Base-by-base conservation (phyloP, 1,140 invertebrate genomes). In the Chlorops oryzae region DNA sequence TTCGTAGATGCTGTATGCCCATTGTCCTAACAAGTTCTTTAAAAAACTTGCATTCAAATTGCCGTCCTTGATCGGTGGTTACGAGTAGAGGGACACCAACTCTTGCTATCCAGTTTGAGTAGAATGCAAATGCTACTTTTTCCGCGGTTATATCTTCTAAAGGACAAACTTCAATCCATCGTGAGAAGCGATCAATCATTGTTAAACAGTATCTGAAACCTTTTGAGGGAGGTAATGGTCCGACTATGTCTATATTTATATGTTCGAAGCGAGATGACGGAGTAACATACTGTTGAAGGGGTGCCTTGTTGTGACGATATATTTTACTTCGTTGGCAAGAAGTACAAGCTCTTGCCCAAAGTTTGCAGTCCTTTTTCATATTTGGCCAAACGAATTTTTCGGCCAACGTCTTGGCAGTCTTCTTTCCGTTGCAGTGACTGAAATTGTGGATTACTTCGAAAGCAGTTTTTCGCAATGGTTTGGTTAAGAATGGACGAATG, bases 11-110 rank as follows among this genome's bases (percentile, higher is more conserved):
- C 21, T 54, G 40, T 10, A 54, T 51, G 2, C 66, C 62, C 10
- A 62, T 24, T 2, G 58, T 28, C 2, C 34, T 38, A 39, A 40
- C 55, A 17, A 65, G 43, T 7, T 54, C 10, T 20, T 50, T 47
- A 24, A 65, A 72, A 1, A 72, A 24, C 40, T 49, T 38, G 15
- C 38, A 43, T 21, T 55, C 55, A 18, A 61, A 64, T 46, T 63
- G 59, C 12, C 41, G 25, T 18, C 59, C 65, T 51, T 65, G 65
- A 40, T 77, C 73, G 1, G 61, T 62, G 13, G 62, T 72, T 9
- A 73, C 56, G 18, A 20, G 50, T 0, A 42, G 7, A 0, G 65
- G 65, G 2, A 54, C 35, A 1, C 73, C 74, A 49, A 60, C 76
- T 15, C 65, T 54, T 2, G 55, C 21, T 17, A 76, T 61, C 65